These are phyloP conservation scores for Latrodectus geometricus DNA, from an alignment of 1,140 invertebrate genomes.

Conservation along the genomic window DNA sequence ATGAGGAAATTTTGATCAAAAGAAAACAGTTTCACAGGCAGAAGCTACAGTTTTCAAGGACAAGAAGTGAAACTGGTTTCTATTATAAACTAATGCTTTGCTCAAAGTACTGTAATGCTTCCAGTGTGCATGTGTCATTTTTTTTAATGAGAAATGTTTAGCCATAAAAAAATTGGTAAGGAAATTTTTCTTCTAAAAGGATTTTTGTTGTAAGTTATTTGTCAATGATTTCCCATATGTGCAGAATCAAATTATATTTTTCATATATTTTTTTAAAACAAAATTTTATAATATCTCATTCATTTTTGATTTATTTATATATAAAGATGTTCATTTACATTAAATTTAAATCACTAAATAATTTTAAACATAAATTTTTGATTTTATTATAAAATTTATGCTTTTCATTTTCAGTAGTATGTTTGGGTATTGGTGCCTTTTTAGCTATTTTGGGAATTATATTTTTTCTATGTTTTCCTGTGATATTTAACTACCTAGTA, in stretches of 20 bases:
- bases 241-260: too few relatives aligned
- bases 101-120: slow-evolving; percentile 21
- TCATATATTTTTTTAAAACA: too few relatives aligned
- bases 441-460: slow-evolving; percentile 43
- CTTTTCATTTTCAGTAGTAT: background rate
- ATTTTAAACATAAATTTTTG: too few relatives aligned
- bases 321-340: too few relatives aligned
- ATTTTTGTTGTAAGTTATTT: background rate
- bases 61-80: slow-evolving; percentile 44
- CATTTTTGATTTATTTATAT: too few relatives aligned
- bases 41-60: slow-evolving; percentile 53
- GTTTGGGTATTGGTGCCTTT: slow-evolving; percentile 39
- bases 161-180: slow-evolving; percentile 41
- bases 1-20: slow-evolving; percentile 47
- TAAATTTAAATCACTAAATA: too few relatives aligned
- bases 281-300: too few relatives aligned
- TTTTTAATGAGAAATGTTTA: slow-evolving; percentile 52
- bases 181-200: background rate
- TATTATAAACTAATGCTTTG: slow-evolving; percentile 11
- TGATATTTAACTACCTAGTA: slow-evolving; percentile 55
- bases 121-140: slow-evolving; percentile 11
- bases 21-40: slow-evolving; percentile 21
- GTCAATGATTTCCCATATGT: too few relatives aligned
- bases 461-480: slow-evolving; percentile 51
- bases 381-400: background rate